Base-by-base conservation (phyloP, 1,140 invertebrate genomes). In the Drosophila athabasca region DNA sequence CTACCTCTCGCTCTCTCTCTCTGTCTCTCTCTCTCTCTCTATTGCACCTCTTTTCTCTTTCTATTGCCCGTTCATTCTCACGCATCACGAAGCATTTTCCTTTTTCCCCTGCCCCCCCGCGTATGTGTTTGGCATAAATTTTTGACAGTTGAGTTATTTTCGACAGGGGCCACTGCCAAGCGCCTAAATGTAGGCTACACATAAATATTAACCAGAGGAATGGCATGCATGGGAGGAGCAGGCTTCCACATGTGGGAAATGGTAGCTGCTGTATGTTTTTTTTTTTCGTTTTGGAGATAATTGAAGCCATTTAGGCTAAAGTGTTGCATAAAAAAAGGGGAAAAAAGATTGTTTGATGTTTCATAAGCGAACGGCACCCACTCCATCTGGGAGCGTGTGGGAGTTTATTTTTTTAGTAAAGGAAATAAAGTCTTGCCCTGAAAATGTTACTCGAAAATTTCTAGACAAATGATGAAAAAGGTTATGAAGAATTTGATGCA, bases 81-180 rank as follows among this genome's bases (percentile, higher is more conserved):
- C 50, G 60, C 55, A 53, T 76, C 70, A 52, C 39, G 8, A 54
- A 39, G 11, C 35, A 39, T 39, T 39, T 39, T 13, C 11, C 35
- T 13, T 5, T 39, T 54, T 55, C 60, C 61, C 57, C 53, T 45
- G 46, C 7, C 50, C 26, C 22, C 15, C 31, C 50, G 46, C 39
- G 76, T 71, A 76, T 78, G 76, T 73, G 76, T 76, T 68, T 79
- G 76, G 73, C 76, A 79, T 76, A 79, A 68, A 79, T 79, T 79
- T 76, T 79, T 79, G 77, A 75, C 75, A 78, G 78, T 81, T 76
- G 70, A 82, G 79, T 82, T 82, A 82, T 82, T 82, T 82, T 75
- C 62, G 74, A 66, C 79, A 70, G 69, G 22, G 51, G 64, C 62
- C 58, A 46, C 39, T 50, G 60, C 39, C 65, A 19, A 35, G 45